Evolutionary conservation across 2,888 invertebrate genomes (phyloP), one percentile per base, ranked within the genome.

Genomic region (Nymphalis c-album): DNA sequence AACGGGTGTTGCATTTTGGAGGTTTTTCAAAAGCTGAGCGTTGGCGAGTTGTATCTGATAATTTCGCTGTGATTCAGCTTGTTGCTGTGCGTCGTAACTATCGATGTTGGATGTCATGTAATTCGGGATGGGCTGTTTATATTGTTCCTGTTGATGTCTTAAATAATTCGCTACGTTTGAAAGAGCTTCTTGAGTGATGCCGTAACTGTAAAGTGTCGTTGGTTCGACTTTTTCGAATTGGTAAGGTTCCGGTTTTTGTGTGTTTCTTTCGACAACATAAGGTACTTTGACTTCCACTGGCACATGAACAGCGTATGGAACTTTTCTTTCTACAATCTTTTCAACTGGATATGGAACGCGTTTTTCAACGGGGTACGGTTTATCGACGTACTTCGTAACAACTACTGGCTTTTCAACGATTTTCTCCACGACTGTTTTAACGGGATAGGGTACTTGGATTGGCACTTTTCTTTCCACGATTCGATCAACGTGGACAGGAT

Each of bases 371-470:
- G 91, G 88, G 67, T 91, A 92, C 0, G 93, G 93, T 75, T 87
- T 88, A 55, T 90, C 87, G 0, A 90, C 74, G 60, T 89, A 90
- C 72, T 88, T 88, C 0, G 88, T 90, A 0, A 93, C 86, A 0
- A 90, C 84, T 0, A 94, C 90, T 1, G 93, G 93, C 73, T 94
- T 94, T 75, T 95, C 94, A 0, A 95, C 92, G 46, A 95, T 85
- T 75, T 87, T 91, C 61, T 91, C 92, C 0, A 92, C 87, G 3
- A 87, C 75, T 70, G 85, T 94, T 70, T 93, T 90, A 0, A 93
- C 92, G 1, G 91, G 90, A 63, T 92, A 90, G 0, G 93, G 92
- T 0, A 93, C 85, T 73, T 87, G 82, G 0, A 88, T 81, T 0
- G 81, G 86, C 0, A 90, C 85, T 80, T 80, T 91, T 74, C 92